Evolutionary conservation across 2,797 vertebrate genomes (phyloP), one percentile per base, ranked within the genome.

Genomic region (Spinus olivaceus): DNA sequence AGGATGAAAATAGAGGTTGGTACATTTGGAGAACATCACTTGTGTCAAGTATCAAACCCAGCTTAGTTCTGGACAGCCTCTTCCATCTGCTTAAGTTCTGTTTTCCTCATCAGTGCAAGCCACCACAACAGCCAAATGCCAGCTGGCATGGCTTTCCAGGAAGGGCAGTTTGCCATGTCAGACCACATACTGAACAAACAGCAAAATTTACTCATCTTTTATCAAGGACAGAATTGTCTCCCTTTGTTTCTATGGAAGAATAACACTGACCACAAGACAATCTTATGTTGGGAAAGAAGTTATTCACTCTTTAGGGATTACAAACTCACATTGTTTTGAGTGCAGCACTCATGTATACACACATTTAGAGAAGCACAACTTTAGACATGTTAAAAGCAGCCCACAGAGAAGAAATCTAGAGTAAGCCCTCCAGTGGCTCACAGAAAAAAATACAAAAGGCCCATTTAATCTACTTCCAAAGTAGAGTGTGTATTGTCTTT

Each of bases 361-460:
- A 35, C 4, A 12, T n/a, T 51, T 53, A 59, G 33, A 65, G 47
- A 41, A 79, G 69, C 12, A 46, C 0, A 0, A 54, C 41, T 79
- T 57, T 41, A 60, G 50, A 77, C 19, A 59, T 41, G 25, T n/a
- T 85, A 41, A 15, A 66, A 51, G 30, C 2, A 89, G 33, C 18
- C 61, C 49, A 59, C 33, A 77, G 47, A 80, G 67, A 91, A 41
- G 27, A 69, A 50, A 74, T 49, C 10, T 67, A 17, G 19, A 74
- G 10, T 37, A 78, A 24, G 19, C 28, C 37, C 30, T 81, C 78
- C 46, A 60, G 21, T 16, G 15, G 27, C 70, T 90, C 41, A 63
- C 18, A 78, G 24, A n/a, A 9, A 70, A 86, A 83, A 27, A 22
- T 30, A 32, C 1, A 15, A 22, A 67, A 56, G 30, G 10, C 2